phyloP scores from a whole-genome alignment of 2,797 vertebrate genomes.

The Paedocypris micromegethes region DNA sequence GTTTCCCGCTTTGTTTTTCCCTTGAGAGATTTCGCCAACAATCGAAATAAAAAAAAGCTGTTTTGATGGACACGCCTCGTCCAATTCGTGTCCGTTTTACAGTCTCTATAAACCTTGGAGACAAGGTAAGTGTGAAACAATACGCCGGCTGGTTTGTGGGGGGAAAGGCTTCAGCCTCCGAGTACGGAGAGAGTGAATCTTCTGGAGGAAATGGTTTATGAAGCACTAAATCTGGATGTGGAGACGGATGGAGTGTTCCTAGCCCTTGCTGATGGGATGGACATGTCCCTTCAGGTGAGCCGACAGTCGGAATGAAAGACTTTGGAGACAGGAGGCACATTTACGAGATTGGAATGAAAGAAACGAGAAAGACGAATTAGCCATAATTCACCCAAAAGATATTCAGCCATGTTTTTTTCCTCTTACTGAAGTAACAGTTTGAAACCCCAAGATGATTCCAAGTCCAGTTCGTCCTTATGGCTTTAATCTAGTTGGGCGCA shows the following conservation, averaged over 20 bases:
- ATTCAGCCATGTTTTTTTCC: constrained; percentile 11
- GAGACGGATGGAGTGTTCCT: constrained; percentile 38
- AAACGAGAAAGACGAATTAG: constrained; percentile 1
- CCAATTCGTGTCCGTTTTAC: constrained; percentile 54
- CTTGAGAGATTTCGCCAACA: constrained; percentile 26
- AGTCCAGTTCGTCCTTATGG: constrained; percentile 6
- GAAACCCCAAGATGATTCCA: constrained; percentile 12
- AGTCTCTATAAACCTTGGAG: constrained; percentile 49
- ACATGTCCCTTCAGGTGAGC: constrained; percentile 41
- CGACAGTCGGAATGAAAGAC: constrained; percentile 39
- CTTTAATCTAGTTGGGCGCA: neutral
- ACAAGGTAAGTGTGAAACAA: constrained; percentile 41
- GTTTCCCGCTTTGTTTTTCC: constrained; percentile 17
- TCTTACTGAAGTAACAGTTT: constrained; percentile 25
- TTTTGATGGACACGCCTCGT: constrained; percentile 45
- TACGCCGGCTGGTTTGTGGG: constrained; percentile 33
- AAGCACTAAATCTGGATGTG: constrained; percentile 49
- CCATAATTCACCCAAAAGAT: constrained; percentile 14
- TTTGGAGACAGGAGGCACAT: constrained; percentile 31
- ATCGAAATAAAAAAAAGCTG: constrained; percentile 41
- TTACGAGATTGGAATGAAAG: constrained; percentile 3
- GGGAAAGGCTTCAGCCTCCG: constrained; percentile 38
- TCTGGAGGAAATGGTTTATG: constrained; percentile 53
- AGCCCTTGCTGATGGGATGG: constrained; percentile 37
- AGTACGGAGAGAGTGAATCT: constrained; percentile 49